Evolutionary conservation across 2,797 vertebrate genomes (phyloP), one percentile per base, ranked within the genome.

Genomic region (Danio kyathit): DNA sequence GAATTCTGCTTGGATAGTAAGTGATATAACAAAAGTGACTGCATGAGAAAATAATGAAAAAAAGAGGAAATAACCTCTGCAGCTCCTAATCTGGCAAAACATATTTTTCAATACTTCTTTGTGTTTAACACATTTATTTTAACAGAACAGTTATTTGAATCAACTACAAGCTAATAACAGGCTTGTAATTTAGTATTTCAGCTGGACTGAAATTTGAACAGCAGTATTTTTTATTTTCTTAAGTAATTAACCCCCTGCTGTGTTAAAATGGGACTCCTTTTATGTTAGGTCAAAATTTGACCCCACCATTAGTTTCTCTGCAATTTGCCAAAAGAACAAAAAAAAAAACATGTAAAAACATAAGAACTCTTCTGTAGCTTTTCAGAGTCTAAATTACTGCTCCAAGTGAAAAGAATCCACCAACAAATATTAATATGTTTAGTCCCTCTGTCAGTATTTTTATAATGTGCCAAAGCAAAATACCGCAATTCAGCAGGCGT

Each of bases 1-100:
- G 60, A 59, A 65, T 5, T 14, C 16, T 40, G 19, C 60, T 51
- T 40, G 46, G 5, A 14, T 19, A 49, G 57, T 51, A 74, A 74
- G 73, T 51, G 73, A 63, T 63, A 63, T 40, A 61, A 63, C 73
- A 49, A 44, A 73, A 44, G 19, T 19, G 5, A 51, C n/a, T 40
- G 10, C 21, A 17, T 61, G 44, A 29, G 29, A 21, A 5, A 74
- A 38, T 48, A 12, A 60, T 48, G 19, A 74, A 44, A 14, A 21
- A 7, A 21, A n/a, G 9, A 67, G 16, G 40, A 56, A 29, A 46
- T 29, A 6, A 11, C 46, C n/a, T 59, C 17, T 46, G 17, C 41
- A 57, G 41, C 19, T 21, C 13, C 5, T 74, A 60, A 74, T 21
- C 64, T 11, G 3, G 2, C 13, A 14, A 7, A 14, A 4, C 29